Conservation (phyloP, 2,113 vertebrate genomes). For the Paradoxurus hermaphroditus region DNA sequence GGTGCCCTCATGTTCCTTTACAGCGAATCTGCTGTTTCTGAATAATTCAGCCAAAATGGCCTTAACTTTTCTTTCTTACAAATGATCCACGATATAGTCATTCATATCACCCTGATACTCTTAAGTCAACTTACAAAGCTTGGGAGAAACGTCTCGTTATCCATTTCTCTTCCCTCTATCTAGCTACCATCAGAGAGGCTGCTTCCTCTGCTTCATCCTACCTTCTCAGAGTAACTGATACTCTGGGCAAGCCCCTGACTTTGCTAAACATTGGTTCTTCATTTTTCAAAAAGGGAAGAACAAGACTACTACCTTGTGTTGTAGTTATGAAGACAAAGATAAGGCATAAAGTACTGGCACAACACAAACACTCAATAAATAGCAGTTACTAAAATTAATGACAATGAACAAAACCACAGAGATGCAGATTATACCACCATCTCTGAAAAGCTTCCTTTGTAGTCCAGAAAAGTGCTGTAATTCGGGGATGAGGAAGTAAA, state of each 20-base stretch:
- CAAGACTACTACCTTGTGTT: neutral
- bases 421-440: neutral
- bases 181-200: neutral
- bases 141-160: neutral
- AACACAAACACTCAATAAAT: neutral
- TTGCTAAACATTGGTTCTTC: neutral
- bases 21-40: neutral
- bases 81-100: neutral
- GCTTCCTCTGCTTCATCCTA: neutral
- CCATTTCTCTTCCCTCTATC: neutral
- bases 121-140: neutral
- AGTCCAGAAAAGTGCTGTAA: neutral
- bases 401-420: neutral
- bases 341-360: neutral
- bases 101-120: neutral
- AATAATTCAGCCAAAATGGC: neutral
- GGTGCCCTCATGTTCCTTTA: neutral
- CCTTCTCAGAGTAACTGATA: neutral
- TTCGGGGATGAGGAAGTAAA: neutral
- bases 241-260: neutral
- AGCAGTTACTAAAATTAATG: neutral
- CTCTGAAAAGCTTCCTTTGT: neutral
- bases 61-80: neutral
- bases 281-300: neutral
- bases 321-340: neutral